Evolutionary conservation across 2,888 invertebrate species (phyloP).

Genomic region (Lymantria dispar): DNA sequence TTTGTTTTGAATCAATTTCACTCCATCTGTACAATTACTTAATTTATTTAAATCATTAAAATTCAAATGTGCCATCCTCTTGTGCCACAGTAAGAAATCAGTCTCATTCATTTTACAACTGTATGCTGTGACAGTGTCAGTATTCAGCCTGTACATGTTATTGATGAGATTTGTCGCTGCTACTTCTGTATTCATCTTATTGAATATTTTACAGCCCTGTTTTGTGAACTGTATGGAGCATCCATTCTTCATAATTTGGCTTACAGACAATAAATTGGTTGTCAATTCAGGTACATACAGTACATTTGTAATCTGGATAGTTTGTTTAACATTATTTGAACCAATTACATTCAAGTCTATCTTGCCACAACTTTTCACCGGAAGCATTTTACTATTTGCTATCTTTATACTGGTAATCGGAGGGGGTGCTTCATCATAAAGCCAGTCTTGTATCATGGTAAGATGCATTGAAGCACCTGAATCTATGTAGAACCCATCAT

Average conservation of each 20-base stretch:
- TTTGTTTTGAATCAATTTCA: not conserved
- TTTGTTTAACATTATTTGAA: not conserved
- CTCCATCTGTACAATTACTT: not conserved
- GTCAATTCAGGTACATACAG: conserved; percentile 7
- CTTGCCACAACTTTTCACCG: conserved; percentile 4
- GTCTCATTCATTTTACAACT: not conserved
- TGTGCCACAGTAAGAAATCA: conserved; percentile 1
- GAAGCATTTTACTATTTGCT: conserved; percentile 11
- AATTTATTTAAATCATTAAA: not conserved
- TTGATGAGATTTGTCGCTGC: conserved; percentile 1
- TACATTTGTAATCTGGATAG: not conserved
- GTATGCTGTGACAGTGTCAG: not conserved
- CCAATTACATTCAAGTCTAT: not conserved
- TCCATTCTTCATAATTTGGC: conserved; percentile 6
- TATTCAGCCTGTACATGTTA: conserved; percentile 9
- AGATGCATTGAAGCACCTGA: conserved; percentile 16
- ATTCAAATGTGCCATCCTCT: conserved; percentile 1
- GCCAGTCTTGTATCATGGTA: conserved; percentile 8
- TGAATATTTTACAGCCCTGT: conserved; percentile 6
- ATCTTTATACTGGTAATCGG: conserved; percentile 12
- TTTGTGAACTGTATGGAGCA: conserved; percentile 4
- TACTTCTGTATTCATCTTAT: conserved; percentile 3
- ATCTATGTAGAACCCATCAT: conserved; percentile 1
- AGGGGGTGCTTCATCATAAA: conserved; percentile 13
- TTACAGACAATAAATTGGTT: conserved; percentile 6